These are phyloP conservation scores for Agrilus mali DNA, from an alignment of 2,888 invertebrate genomes.

Conservation along the genomic window DNA sequence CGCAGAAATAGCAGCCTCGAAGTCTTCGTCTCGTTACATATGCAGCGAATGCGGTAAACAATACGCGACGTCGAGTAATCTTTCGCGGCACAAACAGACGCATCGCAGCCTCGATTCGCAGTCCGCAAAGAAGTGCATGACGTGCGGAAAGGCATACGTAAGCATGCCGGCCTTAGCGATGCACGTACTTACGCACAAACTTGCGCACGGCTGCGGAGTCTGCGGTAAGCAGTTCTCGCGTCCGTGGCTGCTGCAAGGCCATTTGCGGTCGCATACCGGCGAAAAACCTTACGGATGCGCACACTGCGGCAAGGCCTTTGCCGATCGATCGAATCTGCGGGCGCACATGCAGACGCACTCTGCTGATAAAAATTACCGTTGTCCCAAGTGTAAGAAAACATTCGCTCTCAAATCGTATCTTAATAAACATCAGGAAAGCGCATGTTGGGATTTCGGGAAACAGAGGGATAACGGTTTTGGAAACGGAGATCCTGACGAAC, in stretches of 20 bases:
- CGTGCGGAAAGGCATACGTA: slow-evolving; percentile 92
- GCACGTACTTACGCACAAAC: slow-evolving; percentile 84
- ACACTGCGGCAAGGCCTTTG: slow-evolving; percentile 91
- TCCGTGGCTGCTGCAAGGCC: slow-evolving; percentile 88
- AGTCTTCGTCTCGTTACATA: slow-evolving; percentile 45
- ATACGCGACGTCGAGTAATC: slow-evolving; percentile 80
- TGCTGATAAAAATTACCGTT: slow-evolving; percentile 79
- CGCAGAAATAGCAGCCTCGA: slow-evolving; percentile 12
- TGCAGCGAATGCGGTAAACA: slow-evolving; percentile 86
- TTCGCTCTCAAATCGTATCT: slow-evolving; percentile 92
- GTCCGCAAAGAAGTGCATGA: slow-evolving; percentile 86
- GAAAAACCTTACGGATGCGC: slow-evolving; percentile 90
- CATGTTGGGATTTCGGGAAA: slow-evolving; percentile 56
- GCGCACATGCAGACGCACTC: slow-evolving; percentile 95
- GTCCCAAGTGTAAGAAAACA: slow-evolving; percentile 74
- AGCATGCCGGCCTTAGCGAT: slow-evolving; percentile 95
- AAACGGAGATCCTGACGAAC: slow-evolving; percentile 11
- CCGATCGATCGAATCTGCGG: slow-evolving; percentile 82
- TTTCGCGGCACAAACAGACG: slow-evolving; percentile 83
- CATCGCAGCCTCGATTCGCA: slow-evolving; percentile 87
- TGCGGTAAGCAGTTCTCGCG: slow-evolving; percentile 92
- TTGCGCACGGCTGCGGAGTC: slow-evolving; percentile 81
- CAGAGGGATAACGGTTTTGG: slow-evolving; percentile 7
- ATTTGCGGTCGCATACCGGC: slow-evolving; percentile 80
- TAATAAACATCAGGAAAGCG: slow-evolving; percentile 87